phyloP scores from a whole-genome alignment of 2,888 invertebrate species.

The Amphimallon solstitiale region DNA sequence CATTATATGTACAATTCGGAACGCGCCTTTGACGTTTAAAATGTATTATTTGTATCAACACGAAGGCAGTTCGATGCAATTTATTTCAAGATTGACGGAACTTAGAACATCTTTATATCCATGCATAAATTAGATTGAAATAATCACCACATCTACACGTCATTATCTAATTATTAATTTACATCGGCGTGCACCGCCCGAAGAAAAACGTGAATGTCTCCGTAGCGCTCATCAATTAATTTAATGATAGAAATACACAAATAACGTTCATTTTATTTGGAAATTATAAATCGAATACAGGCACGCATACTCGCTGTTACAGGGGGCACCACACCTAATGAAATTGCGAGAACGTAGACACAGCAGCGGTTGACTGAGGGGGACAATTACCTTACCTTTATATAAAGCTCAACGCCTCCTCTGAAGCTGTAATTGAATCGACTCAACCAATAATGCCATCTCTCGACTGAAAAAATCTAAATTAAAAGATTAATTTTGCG shows the following conservation, averaged over 20 bases:
- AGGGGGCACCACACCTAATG: conserved; percentile 19
- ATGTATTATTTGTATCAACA: no score
- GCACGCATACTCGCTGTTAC: no score
- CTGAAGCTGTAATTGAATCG: conserved; percentile 27
- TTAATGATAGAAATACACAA: conserved; percentile 20
- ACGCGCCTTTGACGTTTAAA: no score
- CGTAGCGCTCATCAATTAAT: conserved; percentile 26
- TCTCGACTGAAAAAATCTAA: background rate
- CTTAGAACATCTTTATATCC: no score
- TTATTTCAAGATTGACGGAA: no score
- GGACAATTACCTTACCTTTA: conserved; percentile 31
- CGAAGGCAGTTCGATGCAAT: no score
- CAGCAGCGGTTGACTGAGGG: no score
- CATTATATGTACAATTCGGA: no score
- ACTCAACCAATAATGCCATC: conserved; percentile 29
- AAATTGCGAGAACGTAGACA: conserved; percentile 25
- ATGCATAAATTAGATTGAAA: no score
- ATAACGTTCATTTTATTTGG: conserved; percentile 3
- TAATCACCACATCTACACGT: no score
- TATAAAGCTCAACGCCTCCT: no score
- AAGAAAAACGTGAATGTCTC: background rate
- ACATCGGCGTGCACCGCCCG: background rate
- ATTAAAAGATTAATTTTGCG: conserved; percentile 29
- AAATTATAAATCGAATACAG: background rate
- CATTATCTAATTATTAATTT: no score